These are phyloP conservation scores for Turdus rufiventris DNA, from an alignment of 2,113 vertebrate species.

Conservation along the genomic window DNA sequence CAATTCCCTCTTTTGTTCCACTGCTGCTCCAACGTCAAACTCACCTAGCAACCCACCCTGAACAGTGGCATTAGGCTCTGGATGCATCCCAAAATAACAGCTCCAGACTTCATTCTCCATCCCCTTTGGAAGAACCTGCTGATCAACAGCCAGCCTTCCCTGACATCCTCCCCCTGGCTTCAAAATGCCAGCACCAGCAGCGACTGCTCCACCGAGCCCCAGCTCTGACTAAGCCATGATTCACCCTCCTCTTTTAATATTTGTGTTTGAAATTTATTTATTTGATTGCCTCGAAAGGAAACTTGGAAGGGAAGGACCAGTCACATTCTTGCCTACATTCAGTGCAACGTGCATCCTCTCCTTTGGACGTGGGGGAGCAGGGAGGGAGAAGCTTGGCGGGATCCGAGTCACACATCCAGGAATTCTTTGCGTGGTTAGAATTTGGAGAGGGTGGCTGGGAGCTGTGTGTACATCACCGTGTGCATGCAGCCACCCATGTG, in stretches of 20 bases:
- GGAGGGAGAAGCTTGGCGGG: rapidly evolving
- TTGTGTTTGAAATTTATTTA: background rate
- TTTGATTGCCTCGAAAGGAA: background rate
- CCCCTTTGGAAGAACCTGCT: background rate
- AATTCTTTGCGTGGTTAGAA: rapidly evolving
- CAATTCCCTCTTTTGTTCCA: background rate
- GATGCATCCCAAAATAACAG: background rate
- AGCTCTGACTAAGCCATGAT: constrained; percentile 26
- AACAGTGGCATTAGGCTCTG: background rate
- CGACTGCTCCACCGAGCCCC: background rate
- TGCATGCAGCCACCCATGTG: background rate
- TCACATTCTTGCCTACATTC: background rate
- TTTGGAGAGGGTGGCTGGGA: background rate
- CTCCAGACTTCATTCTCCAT: background rate
- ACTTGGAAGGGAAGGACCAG: background rate
- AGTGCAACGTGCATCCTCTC: rapidly evolving
- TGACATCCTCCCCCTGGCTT: background rate
- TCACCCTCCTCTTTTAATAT: background rate
- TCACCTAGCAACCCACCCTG: background rate
- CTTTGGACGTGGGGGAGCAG: background rate
- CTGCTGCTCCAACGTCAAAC: background rate
- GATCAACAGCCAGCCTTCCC: background rate
- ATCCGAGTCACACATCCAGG: background rate
- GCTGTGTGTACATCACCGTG: rapidly evolving
- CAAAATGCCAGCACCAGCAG: background rate